Conservation (phyloP, 2,113 vertebrate genomes). For the Theristicus caerulescens region DNA sequence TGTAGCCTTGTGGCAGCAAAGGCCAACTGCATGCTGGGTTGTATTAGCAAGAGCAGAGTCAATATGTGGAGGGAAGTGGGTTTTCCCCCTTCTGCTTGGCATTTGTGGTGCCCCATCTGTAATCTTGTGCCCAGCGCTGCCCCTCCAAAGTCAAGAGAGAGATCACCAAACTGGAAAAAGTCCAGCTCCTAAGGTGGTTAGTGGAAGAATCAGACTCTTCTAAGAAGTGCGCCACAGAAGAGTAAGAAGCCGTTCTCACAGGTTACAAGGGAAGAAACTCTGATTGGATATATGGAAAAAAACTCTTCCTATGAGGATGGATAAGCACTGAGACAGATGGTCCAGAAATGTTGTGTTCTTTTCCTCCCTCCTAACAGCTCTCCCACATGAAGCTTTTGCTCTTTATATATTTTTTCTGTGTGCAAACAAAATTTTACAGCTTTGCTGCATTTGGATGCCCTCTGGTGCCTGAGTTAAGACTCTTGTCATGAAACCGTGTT, state of each 20-base stretch:
- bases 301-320: background rate
- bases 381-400: background rate
- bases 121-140: background rate
- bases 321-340: background rate
- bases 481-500: background rate
- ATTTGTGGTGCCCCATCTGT: background rate
- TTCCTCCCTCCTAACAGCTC: background rate
- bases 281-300: background rate
- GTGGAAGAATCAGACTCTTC: background rate
- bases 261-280: background rate
- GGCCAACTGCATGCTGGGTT: background rate
- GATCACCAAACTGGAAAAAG: background rate
- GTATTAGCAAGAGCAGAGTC: background rate
- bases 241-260: background rate
- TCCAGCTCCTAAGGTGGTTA: background rate
- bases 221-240: background rate
- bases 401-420: background rate
- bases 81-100: background rate
- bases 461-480: background rate
- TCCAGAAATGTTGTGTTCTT: background rate
- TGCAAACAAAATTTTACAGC: background rate
- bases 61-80: background rate
- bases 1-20: background rate
- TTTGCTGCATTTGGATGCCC: constrained; percentile 4
- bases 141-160: background rate